Evolutionary conservation across 2,797 vertebrate species (phyloP), one percentile per base, ranked within the genome.

Genomic region (Fratercula arctica): DNA sequence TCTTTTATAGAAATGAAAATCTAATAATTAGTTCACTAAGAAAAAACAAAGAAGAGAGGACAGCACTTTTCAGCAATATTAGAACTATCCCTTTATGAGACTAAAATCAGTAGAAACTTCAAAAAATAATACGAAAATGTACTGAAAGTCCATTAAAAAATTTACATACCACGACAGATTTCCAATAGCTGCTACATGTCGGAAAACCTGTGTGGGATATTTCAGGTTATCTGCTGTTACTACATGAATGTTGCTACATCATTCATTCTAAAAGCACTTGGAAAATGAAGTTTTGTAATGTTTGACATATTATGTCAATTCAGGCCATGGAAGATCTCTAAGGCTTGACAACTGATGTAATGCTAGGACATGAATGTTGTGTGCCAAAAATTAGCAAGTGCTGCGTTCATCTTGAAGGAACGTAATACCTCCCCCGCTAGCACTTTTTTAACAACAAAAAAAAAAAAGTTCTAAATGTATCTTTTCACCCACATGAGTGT

Each of bases 371-470:
- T 57, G 37, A 96, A 90, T 61, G 20, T 28, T 80, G 35, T 79
- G 25, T 87, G 84, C 87, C 93, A 94, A 97, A 96, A 95, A 94
- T 89, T 94, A 95, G 33, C 63, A 96, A 94, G 51, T 64, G 17
- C 26, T 77, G 48, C 64, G 45, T 80, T 97, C 79, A 56, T 90
- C 89, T 90, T 84, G 68, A 86, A 92, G 84, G 60, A 93, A 85
- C 11, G 31, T 54, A 53, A 77, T 87, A 75, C 31, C 33, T 88
- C 53, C 46, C 51, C 18, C 54, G 87, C 56, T 66, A 80, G 29
- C 45, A 81, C n/a, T 4, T 2, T 50, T 78, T 95, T 79, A 59
- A 59, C 25, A 85, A 56, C 6, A 46, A 12, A 21, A 21, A 51
- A 37, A 37, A 53, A 67, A 67, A 37, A 69, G 5, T 67, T 50